Base-by-base conservation (phyloP, 2,113 vertebrate species). In the Pterocles burchelli region DNA sequence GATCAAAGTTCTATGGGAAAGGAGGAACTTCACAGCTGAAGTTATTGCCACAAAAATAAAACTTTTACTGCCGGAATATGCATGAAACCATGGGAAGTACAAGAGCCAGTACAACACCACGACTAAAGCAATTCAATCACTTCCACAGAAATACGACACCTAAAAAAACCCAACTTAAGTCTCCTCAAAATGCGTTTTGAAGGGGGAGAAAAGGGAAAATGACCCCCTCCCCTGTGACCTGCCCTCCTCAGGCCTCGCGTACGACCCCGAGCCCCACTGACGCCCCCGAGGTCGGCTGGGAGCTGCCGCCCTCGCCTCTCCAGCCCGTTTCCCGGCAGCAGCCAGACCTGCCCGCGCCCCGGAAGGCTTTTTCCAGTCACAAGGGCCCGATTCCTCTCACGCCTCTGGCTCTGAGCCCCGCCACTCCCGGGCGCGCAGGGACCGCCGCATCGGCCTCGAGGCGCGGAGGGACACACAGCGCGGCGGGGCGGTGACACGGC, bases 401-500 rank as follows among this genome's bases (percentile, higher is more conserved):
- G 1, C 0, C 51, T 0, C 3, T 0, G 33, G 4, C 6, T 1
- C 33, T 9, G 3, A 9, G 11, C 1, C 8, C 2, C 38, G 2
- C 0, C 14, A 2, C 34, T 4, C 15, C 5, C 38, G 11, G 11
- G 28, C 26, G 9, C 72, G 5, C 11, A 14, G 2, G 3, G 4
- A 7, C 7, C 1, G 15, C 22, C 3, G 1, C 45, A 10, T 1
- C 58, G 6, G 14, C 29, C 63, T 3, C 7, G 1, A 31, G 28
- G 9, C 34, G 90, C 81, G 88, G 61, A 55, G 38, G 38, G 25
- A 73, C 15, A 68, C 68, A 86, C 76, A 2, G 1, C 9, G 2
- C 61, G 4, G 26, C 6, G 8, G 21, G 1, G 48, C 43, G 21
- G 88, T 45, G 21, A 78, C 0, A 4, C 0, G 11, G 0, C 0